Conservation (phyloP, 2,113 vertebrate genomes). For the Serinus canaria region DNA sequence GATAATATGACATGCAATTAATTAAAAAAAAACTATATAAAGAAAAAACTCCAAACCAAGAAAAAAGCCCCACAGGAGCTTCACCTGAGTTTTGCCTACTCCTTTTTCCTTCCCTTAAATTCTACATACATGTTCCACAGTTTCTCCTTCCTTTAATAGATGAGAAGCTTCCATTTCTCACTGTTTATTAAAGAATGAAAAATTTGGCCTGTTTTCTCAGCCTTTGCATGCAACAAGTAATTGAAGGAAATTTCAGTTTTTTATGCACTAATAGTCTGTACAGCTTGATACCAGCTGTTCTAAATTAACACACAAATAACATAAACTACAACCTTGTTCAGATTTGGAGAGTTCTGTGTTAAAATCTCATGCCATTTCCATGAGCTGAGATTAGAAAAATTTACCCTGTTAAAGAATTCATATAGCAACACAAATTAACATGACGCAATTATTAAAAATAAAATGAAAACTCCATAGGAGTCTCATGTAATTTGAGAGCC, state of each 20-base stretch:
- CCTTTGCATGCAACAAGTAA: neutral
- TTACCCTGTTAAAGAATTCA: neutral
- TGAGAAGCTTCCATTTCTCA: neutral
- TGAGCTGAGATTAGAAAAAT: neutral
- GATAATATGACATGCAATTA: neutral
- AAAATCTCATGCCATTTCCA: neutral
- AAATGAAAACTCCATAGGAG: neutral
- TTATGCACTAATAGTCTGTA: neutral
- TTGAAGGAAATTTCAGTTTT: neutral
- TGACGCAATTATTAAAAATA: neutral
- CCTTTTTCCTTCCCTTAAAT: neutral
- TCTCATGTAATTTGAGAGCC: neutral
- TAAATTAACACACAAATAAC: neutral
- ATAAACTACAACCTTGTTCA: neutral
- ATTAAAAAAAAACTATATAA: accelerated
- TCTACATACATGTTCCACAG: accelerated
- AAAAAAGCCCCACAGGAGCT: neutral
- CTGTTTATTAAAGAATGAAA: neutral
- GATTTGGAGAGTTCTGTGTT: neutral
- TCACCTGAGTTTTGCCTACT: neutral
- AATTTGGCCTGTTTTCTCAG: neutral
- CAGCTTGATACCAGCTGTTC: neutral
- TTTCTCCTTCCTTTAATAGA: neutral
- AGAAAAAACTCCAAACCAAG: neutral
- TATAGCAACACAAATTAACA: neutral